A percentile compares a stretch with the other conserved stretches of the same genome.
Evolutionary conservation across 1,140 invertebrate genomes (phyloP).

Genomic region (Calycopis cecrops): DNA sequence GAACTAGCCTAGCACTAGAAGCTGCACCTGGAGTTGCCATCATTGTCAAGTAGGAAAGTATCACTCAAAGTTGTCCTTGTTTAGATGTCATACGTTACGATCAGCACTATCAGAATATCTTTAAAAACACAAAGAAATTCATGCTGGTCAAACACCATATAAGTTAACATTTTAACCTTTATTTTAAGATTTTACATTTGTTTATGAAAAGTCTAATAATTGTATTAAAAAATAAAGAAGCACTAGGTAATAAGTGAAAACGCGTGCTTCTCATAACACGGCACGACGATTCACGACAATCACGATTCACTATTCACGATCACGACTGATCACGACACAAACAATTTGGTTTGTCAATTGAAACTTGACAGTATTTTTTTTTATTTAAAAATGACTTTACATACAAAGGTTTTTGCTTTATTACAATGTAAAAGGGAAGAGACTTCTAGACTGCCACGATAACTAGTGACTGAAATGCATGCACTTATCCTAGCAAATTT

Average conservation of each 20-base stretch:
- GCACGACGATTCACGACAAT: no score
- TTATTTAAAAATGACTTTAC: background rate
- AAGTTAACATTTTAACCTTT: slow-evolving; percentile 6
- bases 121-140: slow-evolving; percentile 17
- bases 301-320: no score
- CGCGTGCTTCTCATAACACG: background rate
- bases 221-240: no score
- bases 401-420: background rate
- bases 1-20: slow-evolving; percentile 38
- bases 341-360: background rate
- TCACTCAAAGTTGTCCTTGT: slow-evolving; percentile 38
- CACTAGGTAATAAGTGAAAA: background rate
- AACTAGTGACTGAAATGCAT: no score
- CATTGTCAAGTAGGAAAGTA: slow-evolving; percentile 32
- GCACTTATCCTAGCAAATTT: no score
- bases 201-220: no score
- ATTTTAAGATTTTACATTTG: background rate
- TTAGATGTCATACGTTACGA: slow-evolving; percentile 35
- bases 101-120: slow-evolving; percentile 30
- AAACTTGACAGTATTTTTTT: background rate
- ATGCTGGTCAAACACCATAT: background rate
- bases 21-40: slow-evolving; percentile 50
- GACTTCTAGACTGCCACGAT: no score
- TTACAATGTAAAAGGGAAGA: no score
- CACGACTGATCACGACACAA: slow-evolving; percentile 1